A percentile compares a stretch with the other conserved stretches of the same genome.
Evolutionary conservation across 2,797 vertebrate species (phyloP).

Genomic region (Sylvilagus floridanus): DNA sequence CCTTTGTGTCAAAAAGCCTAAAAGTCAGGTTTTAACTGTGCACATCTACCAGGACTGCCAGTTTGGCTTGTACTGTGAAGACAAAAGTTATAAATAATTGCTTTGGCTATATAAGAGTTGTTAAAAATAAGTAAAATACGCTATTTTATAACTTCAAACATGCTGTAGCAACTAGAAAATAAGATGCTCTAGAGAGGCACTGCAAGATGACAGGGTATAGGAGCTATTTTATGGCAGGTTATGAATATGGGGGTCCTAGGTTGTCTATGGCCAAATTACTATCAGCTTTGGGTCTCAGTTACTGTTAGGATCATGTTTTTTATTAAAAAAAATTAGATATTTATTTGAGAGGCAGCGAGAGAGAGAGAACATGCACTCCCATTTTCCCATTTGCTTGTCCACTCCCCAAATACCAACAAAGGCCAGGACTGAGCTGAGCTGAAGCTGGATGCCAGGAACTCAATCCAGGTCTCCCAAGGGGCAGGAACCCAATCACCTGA

Average conservation of each 20-base stretch:
- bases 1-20: conserved; percentile 43
- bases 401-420: too few relatives aligned
- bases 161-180: conserved; percentile 21
- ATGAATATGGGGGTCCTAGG: background rate
- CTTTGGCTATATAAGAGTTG: conserved; percentile 45
- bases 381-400: too few relatives aligned
- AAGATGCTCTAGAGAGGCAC: conserved; percentile 13
- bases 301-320: background rate
- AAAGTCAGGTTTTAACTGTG: conserved; percentile 40
- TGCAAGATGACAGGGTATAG: background rate
- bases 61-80: background rate
- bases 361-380: too few relatives aligned
- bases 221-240: background rate
- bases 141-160: conserved; percentile 56
- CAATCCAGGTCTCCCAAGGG: too few relatives aligned
- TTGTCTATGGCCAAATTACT: conserved; percentile 7
- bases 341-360: too few relatives aligned
- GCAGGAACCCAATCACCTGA: too few relatives aligned
- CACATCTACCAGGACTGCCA: background rate
- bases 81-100: conserved; percentile 18
- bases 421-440: too few relatives aligned
- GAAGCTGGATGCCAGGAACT: too few relatives aligned
- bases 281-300: background rate
- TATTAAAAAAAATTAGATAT: too few relatives aligned
- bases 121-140: conserved; percentile 31